Conservation (phyloP, 2,888 invertebrate genomes). For the Autographa pulchrina region DNA sequence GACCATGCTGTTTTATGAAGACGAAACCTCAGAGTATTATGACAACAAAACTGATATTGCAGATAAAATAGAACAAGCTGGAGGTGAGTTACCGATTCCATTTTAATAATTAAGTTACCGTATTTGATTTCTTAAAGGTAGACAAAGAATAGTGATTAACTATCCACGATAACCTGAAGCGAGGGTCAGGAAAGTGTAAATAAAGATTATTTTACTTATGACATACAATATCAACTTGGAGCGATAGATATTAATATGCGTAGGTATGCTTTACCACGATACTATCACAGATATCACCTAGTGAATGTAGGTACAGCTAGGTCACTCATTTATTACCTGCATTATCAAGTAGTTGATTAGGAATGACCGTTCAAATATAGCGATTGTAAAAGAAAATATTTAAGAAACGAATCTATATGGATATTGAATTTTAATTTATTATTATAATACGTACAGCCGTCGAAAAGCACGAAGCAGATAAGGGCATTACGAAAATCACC, state of each 20-base stretch:
- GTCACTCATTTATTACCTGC: not conserved
- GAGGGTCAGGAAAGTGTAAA: not conserved
- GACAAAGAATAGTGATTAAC: not conserved
- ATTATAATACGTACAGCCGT: conserved; percentile 65
- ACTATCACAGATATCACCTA: not conserved
- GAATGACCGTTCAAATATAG: not conserved
- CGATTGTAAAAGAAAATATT: conserved; percentile 24
- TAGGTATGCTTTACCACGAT: not conserved
- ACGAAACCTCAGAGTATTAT: conserved; percentile 75
- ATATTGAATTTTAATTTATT: conserved; percentile 66
- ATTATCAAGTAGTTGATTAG: not conserved
- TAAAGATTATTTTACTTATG: not conserved
- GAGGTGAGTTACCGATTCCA: conserved; percentile 63
- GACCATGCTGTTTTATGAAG: conserved; percentile 73
- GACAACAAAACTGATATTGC: conserved; percentile 72
- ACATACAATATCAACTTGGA: not conserved
- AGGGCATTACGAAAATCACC: conserved; percentile 83
- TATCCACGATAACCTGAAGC: not conserved
- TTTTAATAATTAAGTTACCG: not conserved
- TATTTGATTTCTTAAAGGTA: not conserved
- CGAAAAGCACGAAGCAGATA: conserved; percentile 77
- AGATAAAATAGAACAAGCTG: conserved; percentile 78
- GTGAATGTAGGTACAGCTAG: not conserved
- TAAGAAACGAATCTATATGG: conserved; percentile 40
- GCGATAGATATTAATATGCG: not conserved